A percentile compares a stretch with the other conserved stretches of the same genome.
phyloP scores from a whole-genome alignment of 2,113 vertebrate genomes.

The Pachyramphus minor region DNA sequence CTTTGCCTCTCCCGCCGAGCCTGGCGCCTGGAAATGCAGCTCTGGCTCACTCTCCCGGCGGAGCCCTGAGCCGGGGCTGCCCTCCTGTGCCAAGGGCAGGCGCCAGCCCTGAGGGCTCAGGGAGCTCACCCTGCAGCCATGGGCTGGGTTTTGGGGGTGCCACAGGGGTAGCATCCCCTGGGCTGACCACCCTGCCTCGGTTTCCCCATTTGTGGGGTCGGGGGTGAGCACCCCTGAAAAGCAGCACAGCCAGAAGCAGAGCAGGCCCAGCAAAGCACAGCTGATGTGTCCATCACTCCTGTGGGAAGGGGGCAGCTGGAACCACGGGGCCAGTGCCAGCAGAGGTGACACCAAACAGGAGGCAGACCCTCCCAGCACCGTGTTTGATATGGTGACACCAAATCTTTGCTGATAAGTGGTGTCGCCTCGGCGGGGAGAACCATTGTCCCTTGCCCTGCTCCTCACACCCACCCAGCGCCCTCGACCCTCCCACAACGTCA shows the following conservation, averaged over 20 bases:
- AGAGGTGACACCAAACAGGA: not conserved
- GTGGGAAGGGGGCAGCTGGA: not conserved
- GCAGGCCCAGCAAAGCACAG: not conserved
- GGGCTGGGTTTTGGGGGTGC: not conserved
- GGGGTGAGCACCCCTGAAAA: too few relatives aligned
- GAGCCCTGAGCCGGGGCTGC: not conserved
- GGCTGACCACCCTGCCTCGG: not conserved
- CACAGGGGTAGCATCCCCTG: rapidly evolving
- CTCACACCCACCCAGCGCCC: not conserved
- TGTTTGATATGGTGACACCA: rapidly evolving
- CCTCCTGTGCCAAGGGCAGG: not conserved
- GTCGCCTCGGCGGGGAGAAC: not conserved
- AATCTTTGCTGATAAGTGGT: not conserved
- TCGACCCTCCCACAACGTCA: not conserved
- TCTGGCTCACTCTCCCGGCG: not conserved
- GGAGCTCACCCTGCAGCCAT: not conserved
- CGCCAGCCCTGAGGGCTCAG: rapidly evolving
- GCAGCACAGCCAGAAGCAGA: rapidly evolving
- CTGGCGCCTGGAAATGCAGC: not conserved
- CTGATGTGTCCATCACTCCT: rapidly evolving
- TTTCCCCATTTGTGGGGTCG: not conserved
- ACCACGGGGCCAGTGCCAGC: rapidly evolving
- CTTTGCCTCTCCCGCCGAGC: not conserved
- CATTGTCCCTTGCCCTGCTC: not conserved
- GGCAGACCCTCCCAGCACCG: not conserved